A percentile compares a stretch with the other conserved stretches of the same genome.
Conservation (phyloP, 2,888 invertebrate genomes). For the Diadegma fenestrale region DNA sequence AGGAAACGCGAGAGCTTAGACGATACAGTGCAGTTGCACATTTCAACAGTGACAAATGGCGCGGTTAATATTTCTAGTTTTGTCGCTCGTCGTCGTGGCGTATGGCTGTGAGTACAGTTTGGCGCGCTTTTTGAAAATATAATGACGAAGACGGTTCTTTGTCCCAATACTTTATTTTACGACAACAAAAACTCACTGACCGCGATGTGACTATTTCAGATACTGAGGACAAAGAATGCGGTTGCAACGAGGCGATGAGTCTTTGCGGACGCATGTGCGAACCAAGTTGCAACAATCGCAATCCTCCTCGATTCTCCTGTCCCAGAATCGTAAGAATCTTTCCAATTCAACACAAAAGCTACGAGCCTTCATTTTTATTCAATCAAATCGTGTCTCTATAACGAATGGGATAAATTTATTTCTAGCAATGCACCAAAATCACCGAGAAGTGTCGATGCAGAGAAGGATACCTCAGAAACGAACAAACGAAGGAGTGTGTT, state of each 20-base stretch:
- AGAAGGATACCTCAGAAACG: conserved; percentile 30
- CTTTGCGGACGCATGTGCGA: conserved; percentile 49
- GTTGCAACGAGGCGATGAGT: conserved; percentile 20
- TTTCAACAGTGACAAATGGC: conserved; percentile 6
- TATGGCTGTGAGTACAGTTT: conserved; percentile 3
- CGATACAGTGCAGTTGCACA: conserved; percentile 5
- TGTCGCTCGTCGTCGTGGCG: conserved; percentile 5
- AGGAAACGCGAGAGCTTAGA: background rate
- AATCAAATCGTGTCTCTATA: background rate
- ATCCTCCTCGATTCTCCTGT: background rate
- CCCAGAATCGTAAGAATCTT: conserved; percentile 44
- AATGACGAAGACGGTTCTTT: background rate
- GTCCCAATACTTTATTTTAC: background rate
- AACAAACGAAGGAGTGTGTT: conserved; percentile 21
- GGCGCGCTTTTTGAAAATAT: background rate
- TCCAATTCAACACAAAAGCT: background rate
- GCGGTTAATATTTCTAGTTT: background rate
- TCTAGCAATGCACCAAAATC: conserved; percentile 16
- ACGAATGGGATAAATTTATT: background rate
- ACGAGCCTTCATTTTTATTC: background rate
- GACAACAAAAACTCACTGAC: background rate
- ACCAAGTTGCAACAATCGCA: conserved; percentile 18
- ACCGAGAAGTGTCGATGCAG: conserved; percentile 52
- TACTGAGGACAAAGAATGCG: conserved; percentile 5
- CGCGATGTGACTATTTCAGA: background rate